A percentile compares a stretch with the other conserved stretches of the same genome.
Conservation (phyloP, 1,140 invertebrate genomes). For the Stegodyphus mimosarum region DNA sequence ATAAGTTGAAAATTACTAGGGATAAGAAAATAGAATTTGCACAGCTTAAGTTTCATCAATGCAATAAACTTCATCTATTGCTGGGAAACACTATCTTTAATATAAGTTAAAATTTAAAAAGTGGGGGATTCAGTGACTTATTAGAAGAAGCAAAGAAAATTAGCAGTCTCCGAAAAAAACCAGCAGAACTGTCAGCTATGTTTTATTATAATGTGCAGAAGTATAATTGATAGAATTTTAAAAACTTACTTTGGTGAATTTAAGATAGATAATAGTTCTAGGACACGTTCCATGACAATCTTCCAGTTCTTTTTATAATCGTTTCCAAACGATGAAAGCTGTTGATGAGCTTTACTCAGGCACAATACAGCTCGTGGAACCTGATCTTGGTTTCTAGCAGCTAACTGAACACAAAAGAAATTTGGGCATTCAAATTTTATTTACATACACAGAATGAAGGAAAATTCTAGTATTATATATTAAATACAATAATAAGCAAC, state of each 20-base stretch:
- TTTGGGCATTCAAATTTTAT: too few species aligned
- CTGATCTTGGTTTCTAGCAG: slow-evolving; percentile 49
- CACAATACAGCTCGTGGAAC: slow-evolving; percentile 51
- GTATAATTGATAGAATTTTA: too few species aligned
- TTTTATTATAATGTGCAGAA: not conserved
- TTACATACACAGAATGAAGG: too few species aligned
- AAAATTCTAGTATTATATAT: too few species aligned
- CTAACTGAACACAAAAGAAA: slow-evolving; percentile 31
- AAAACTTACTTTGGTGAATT: slow-evolving; percentile 32
- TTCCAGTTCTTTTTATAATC: slow-evolving; percentile 53
- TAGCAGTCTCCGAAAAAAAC: not conserved
- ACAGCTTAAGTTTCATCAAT: too few species aligned
- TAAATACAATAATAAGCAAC: too few species aligned
- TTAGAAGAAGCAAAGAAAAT: not conserved
- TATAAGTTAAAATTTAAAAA: not conserved
- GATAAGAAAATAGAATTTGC: too few species aligned
- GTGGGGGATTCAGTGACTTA: not conserved
- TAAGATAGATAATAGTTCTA: slow-evolving; percentile 31
- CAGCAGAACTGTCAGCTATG: not conserved
- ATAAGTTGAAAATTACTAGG: too few species aligned
- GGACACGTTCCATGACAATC: slow-evolving; percentile 41
- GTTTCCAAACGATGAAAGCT: slow-evolving; percentile 35
- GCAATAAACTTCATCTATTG: too few species aligned
- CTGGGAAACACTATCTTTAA: not conserved
- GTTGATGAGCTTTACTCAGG: slow-evolving; percentile 41